Conservation (phyloP, 2,113 vertebrate genomes). For the Gnathonemus longibarbis region DNA sequence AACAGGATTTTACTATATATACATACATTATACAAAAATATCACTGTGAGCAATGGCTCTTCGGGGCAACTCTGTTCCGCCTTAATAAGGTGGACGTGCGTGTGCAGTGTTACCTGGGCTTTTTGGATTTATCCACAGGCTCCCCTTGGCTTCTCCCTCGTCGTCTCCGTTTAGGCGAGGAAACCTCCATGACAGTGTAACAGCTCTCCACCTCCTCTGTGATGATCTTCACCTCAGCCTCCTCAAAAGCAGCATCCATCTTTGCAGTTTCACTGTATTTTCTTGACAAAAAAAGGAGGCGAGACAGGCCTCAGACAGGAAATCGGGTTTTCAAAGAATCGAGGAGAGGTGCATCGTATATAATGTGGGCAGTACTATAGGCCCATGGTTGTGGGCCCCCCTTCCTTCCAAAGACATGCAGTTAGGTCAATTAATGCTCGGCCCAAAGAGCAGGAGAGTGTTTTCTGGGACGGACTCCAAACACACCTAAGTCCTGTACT, state of each 20-base stretch:
- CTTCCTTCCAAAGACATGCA: background rate
- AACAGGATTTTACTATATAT: background rate
- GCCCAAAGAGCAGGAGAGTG: background rate
- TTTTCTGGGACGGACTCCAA: background rate
- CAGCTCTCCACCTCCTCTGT: slow-evolving; percentile 80
- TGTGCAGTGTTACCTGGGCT: slow-evolving; percentile 72
- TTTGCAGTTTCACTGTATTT: slow-evolving; percentile 43
- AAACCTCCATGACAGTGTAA: slow-evolving; percentile 63
- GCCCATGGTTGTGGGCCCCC: background rate
- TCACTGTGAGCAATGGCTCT: background rate
- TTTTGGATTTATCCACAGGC: slow-evolving; percentile 75
- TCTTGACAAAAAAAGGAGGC: background rate
- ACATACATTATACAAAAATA: background rate
- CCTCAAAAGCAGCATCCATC: slow-evolving; percentile 77
- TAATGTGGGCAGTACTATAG: background rate
- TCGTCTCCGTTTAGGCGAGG: slow-evolving; percentile 80
- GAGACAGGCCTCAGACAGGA: slow-evolving; percentile 12
- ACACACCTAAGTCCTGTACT: background rate
- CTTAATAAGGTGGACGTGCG: background rate
- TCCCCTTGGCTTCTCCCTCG: slow-evolving; percentile 69
- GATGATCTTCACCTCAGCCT: slow-evolving; percentile 73
- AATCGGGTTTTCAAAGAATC: background rate
- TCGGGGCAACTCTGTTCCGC: background rate
- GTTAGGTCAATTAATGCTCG: background rate
- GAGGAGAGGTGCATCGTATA: background rate